Evolutionary conservation across 64 coral and sea anemone species (phyloP).

Genomic region (Stichodactyla helianthus): DNA sequence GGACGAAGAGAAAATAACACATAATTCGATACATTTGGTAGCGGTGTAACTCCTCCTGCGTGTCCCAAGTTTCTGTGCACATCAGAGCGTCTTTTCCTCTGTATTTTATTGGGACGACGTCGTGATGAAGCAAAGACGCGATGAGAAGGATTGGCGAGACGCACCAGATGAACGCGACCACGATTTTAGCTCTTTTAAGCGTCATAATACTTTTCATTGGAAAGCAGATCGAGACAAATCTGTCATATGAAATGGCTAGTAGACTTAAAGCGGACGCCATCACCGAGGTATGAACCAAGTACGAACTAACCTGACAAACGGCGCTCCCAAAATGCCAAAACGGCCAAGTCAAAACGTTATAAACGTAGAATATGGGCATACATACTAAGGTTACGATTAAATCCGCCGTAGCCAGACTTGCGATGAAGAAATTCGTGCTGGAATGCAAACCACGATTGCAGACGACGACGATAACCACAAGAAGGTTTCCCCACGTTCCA

Average conservation of each 20-base stretch:
- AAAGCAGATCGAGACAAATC: slow-evolving; percentile 61
- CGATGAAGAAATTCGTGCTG: slow-evolving; percentile 73
- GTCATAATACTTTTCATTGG: slow-evolving; percentile 67
- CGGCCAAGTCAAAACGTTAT: slow-evolving; percentile 72
- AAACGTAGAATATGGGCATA: slow-evolving; percentile 77
- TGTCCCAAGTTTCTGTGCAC: slow-evolving; percentile 67
- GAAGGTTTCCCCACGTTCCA: slow-evolving; percentile 60
- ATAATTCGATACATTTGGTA: slow-evolving; percentile 76
- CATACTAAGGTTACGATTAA: slow-evolving; percentile 59
- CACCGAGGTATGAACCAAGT: slow-evolving; percentile 69
- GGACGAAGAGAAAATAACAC: slow-evolving; percentile 74
- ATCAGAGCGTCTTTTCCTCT: slow-evolving; percentile 21
- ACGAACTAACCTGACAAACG: slow-evolving; percentile 51
- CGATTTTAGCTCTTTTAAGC: slow-evolving; percentile 34
- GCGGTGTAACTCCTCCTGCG: slow-evolving; percentile 7
- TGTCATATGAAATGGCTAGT: slow-evolving; percentile 69
- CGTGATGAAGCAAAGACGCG: slow-evolving; percentile 64
- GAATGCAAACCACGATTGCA: slow-evolving; percentile 77
- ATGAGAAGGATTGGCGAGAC: slow-evolving; percentile 61
- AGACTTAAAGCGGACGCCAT: slow-evolving; percentile 83
- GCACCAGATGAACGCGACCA: slow-evolving; percentile 64
- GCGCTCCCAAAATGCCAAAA: slow-evolving; percentile 62
- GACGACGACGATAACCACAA: slow-evolving; percentile 63
- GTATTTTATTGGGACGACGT: neutral
- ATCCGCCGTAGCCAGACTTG: slow-evolving; percentile 63